Evolutionary conservation across 2,113 vertebrate species (phyloP).

Genomic region (Hucho hucho): DNA sequence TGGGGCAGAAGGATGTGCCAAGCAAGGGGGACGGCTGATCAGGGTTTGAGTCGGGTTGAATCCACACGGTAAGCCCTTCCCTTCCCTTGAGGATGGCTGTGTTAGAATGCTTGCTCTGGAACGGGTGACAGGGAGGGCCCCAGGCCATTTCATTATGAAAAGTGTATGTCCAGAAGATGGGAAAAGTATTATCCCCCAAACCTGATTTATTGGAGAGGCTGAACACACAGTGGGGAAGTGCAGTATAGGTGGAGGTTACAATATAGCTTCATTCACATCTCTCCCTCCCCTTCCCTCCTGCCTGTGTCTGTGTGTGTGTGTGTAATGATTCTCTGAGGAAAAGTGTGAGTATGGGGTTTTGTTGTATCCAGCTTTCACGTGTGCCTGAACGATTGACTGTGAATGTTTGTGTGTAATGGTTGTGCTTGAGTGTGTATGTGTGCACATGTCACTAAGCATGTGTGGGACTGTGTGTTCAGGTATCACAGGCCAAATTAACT

Average conservation of each 20-base stretch:
- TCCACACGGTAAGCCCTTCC: slow-evolving; percentile 68
- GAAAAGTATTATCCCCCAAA: slow-evolving; percentile 80
- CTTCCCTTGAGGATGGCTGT: slow-evolving; percentile 57
- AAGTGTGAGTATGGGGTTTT: neutral
- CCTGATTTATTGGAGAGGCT: slow-evolving; percentile 80
- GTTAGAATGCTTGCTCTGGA: slow-evolving; percentile 61
- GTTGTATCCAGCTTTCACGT: neutral
- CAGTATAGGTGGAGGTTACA: slow-evolving; percentile 76
- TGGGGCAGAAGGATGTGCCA: slow-evolving; percentile 17
- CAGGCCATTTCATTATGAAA: slow-evolving; percentile 80
- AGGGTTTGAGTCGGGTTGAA: slow-evolving; percentile 70
- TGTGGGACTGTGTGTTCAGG: no score
- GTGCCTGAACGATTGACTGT: neutral
- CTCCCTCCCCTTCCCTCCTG: slow-evolving; percentile 44
- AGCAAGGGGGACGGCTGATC: slow-evolving; percentile 52
- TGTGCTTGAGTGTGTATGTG: neutral
- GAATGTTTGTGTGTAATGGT: neutral
- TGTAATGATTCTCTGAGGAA: no score
- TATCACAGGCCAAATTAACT: no score
- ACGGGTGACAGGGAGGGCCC: slow-evolving; percentile 71
- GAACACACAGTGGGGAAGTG: slow-evolving; percentile 75
- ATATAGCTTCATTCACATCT: slow-evolving; percentile 77
- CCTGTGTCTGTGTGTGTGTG: neutral
- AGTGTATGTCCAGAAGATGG: slow-evolving; percentile 80
- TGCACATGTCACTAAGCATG: neutral